These are phyloP conservation scores for Psococerastis gibbosa DNA, from an alignment of 2,888 invertebrate genomes.

Conservation along the genomic window DNA sequence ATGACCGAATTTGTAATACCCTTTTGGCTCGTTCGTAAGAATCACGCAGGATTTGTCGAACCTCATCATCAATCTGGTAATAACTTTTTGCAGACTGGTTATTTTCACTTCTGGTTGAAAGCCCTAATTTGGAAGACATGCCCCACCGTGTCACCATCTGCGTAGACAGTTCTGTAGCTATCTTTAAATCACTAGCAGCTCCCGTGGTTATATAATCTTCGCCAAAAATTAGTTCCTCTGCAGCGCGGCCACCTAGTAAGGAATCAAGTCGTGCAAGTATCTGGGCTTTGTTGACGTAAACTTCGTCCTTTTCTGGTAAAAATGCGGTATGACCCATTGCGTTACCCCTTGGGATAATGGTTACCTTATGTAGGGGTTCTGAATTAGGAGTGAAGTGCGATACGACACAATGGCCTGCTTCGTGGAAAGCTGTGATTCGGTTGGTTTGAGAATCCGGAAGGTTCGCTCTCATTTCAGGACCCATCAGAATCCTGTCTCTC, in stretches of 20 bases:
- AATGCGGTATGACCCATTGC: conserved; percentile 55
- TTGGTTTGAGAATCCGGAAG: conserved; percentile 36
- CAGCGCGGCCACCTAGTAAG: conserved; percentile 96
- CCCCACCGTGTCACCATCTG: conserved; percentile 96
- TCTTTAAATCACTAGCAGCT: conserved; percentile 39
- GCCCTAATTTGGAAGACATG: conserved; percentile 89
- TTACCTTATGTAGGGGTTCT: conserved; percentile 40
- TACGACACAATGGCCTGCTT: conserved; percentile 32
- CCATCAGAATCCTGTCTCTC: conserved; percentile 31
- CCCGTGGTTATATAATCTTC: conserved; percentile 89
- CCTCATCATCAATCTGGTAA: conserved; percentile 61
- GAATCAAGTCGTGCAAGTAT: conserved; percentile 90
- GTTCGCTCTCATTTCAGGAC: conserved; percentile 32
- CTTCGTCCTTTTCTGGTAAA: conserved; percentile 47
- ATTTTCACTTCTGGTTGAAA: conserved; percentile 61
- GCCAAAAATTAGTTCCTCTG: conserved; percentile 92
- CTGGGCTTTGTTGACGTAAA: conserved; percentile 76
- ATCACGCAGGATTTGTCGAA: conserved; percentile 68
- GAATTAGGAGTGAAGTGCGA: not conserved
- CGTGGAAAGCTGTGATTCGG: conserved; percentile 35
- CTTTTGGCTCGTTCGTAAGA: conserved; percentile 87
- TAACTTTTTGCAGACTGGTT: conserved; percentile 32
- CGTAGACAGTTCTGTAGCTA: conserved; percentile 79
- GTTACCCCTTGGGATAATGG: conserved; percentile 89
- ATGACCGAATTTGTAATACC: conserved; percentile 66